Evolutionary conservation across 92 coral and sea anemone species (phyloP), one percentile per base, ranked within the genome.

Genomic region (Parazoanthus swiftii): DNA sequence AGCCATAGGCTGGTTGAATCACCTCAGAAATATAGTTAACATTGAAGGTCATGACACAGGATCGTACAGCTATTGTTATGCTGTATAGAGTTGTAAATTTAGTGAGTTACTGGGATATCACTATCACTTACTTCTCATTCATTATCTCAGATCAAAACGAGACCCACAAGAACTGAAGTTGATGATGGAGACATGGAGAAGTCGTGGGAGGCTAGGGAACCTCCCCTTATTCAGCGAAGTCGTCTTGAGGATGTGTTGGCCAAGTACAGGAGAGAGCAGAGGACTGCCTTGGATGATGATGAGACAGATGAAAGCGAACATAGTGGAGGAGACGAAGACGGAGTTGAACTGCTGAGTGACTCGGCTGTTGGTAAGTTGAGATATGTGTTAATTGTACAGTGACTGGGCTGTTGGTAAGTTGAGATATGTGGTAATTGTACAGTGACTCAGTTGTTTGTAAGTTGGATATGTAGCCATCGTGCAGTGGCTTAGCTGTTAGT

Each of bases 321-420:
- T 29, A 93, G 91, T 16, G 86, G 76, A 42, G 92, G 82, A 35
- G 93, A 89, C 4, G 91, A 82, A 11, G 93, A 92, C n/a, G 98
- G 90, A 36, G 68, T 82, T 56, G 94, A 89, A 25, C 92, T 92
- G 71, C 89, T 86, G 92, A 94, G 98, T 76, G 98, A 94, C 79
- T 91, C 94, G 74, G 98, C 94, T 39, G 85, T 94, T 85, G 98
- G 98, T 94, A 46, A 65, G 94, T 46, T 82, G 54, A 3, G 14
- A 2, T 15, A 14, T 58, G 66, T 58, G 4, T 23, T 13, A 1
- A 58, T 15, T 58, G 23, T 58, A 48, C 51, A 48, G 11, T 48
- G 51, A 4, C 42, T 39, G 3, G 42, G 42, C 42, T 39, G 42
- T 39, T 39, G 42, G 42, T 39, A 39, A 39, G 42, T 39, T 39